A percentile compares a stretch with the other conserved stretches of the same genome.
These are phyloP conservation scores for Magallana nippona DNA, from an alignment of 2,888 invertebrate genomes.

Conservation along the genomic window DNA sequence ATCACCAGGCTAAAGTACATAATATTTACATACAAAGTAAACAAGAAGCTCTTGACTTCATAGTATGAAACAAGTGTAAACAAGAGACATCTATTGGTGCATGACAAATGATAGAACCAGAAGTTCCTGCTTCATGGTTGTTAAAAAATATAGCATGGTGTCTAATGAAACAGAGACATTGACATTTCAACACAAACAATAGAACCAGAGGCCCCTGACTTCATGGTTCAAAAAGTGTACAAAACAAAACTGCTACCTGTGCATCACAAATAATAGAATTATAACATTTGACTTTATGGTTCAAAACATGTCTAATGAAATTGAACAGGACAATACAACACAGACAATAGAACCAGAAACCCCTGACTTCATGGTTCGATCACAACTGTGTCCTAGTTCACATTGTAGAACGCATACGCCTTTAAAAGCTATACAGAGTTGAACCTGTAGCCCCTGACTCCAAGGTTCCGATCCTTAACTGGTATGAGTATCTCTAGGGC, in stretches of 20 bases:
- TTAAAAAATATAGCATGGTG: too few relatives aligned
- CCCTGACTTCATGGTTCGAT: background rate
- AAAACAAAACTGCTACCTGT: too few relatives aligned
- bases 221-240: background rate
- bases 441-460: background rate
- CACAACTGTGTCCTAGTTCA: background rate
- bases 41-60: too few relatives aligned
- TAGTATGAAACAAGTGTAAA: too few relatives aligned
- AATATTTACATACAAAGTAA: too few relatives aligned
- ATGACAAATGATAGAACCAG: background rate
- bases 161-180: too few relatives aligned
- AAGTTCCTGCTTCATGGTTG: too few relatives aligned
- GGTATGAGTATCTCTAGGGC: background rate
- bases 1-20: too few relatives aligned
- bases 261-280: too few relatives aligned
- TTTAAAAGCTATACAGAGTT: background rate
- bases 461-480: background rate
- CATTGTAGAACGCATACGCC: background rate
- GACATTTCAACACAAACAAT: too few relatives aligned
- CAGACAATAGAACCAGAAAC: background rate
- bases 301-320: too few relatives aligned
- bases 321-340: too few relatives aligned
- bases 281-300: background rate
- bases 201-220: background rate
- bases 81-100: background rate